These are phyloP conservation scores for Spilosoma lubricipeda DNA, from an alignment of 2,888 invertebrate species.

Conservation along the genomic window DNA sequence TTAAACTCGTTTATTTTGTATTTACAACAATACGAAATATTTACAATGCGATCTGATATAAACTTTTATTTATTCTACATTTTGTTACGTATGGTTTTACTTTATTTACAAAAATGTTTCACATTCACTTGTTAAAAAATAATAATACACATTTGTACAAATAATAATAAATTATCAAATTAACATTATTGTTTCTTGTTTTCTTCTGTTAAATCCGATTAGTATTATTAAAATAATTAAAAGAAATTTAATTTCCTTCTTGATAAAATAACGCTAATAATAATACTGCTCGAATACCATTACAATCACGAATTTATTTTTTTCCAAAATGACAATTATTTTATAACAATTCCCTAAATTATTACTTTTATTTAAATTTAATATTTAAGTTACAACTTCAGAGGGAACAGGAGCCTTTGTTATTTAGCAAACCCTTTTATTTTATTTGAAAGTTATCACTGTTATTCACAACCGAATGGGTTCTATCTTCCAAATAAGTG, in stretches of 20 bases:
- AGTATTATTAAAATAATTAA: conserved; percentile 24
- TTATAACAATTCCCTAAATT: conserved; percentile 47
- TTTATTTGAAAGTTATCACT: conserved; percentile 23
- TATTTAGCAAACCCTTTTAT: conserved; percentile 13
- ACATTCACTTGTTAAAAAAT: conserved; percentile 42
- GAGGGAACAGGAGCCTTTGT: conserved; percentile 31
- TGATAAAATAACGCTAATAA: conserved; percentile 22
- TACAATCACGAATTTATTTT: conserved; percentile 39
- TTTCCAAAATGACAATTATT: conserved; percentile 39
- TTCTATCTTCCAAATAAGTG: conserved; percentile 31
- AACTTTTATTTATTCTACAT: conserved; percentile 62
- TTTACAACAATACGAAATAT: conserved; percentile 80
- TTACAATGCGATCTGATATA: conserved; percentile 78
- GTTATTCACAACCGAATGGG: conserved; percentile 29
- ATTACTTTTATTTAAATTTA: conserved; percentile 38
- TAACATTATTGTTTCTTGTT: conserved; percentile 8
- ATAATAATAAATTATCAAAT: conserved; percentile 12
- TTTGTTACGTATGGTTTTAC: conserved; percentile 52
- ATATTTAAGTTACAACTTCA: conserved; percentile 37
- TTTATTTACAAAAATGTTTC: conserved; percentile 54
- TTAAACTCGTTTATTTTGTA: conserved; percentile 62
- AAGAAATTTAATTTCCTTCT: conserved; percentile 39
- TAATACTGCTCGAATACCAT: conserved; percentile 43
- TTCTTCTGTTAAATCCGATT: conserved; percentile 11
- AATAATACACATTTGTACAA: conserved; percentile 14